Evolutionary conservation across 2,113 vertebrate species (phyloP), one percentile per base, ranked within the genome.

Genomic region (Serinus canaria): DNA sequence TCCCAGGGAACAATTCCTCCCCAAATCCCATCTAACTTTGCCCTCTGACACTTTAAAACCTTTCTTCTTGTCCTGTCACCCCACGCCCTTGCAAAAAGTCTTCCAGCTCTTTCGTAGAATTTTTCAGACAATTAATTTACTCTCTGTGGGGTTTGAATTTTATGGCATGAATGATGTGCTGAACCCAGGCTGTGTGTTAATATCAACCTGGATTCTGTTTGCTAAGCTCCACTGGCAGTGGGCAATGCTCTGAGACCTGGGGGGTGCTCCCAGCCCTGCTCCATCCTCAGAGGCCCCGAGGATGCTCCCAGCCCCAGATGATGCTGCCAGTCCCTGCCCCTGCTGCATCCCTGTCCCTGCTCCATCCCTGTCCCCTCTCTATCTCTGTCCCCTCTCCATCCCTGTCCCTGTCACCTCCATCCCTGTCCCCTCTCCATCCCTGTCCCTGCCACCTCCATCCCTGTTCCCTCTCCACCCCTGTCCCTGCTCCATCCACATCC

Each of bases 1-100:
- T 60, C 9, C 0, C 16, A 53, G 53, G 39, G 39, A 41, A 2
- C 0, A 22, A 41, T 82, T 53, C 10, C 13, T 46, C 0, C 44
- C 62, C 6, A 41, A 41, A 31, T 47, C 28, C 18, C 25, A 35
- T 47, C 30, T 1, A 22, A 0, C n/a, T 3, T 4, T 75, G 20
- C 5, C 11, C 13, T 68, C 5, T 75, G 4, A 0, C 62, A 41
- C 4, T 55, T 68, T 7, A 11, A 69, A 76, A 9, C 47, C 21
- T 55, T 76, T 30, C 24, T 11, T 15, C 33, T 33, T 37, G 9
- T 43, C 44, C 30, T 47, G n/a, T 53, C 53, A 10, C 7, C 22
- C 11, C 53, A 39, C 2, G 9, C 11, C 41, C 20, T 28, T n/a
- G 16, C 21, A 39, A 30, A 53, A 60, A 68, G 3, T 41, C n/a